Evolutionary conservation across 2,888 invertebrate genomes (phyloP).

Genomic region (Podotricha telesiphe): DNA sequence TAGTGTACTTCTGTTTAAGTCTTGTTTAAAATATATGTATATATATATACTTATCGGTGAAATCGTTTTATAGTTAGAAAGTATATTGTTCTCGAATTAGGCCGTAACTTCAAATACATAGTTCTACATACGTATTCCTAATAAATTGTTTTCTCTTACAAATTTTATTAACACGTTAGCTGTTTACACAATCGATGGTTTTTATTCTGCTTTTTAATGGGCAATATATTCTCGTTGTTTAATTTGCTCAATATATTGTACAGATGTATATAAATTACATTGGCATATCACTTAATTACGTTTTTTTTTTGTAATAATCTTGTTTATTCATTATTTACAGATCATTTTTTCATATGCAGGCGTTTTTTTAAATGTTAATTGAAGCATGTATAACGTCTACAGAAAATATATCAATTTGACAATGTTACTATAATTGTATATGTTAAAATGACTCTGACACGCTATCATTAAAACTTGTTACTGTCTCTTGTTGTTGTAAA

Average conservation of each 20-base stretch:
- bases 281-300: slow-evolving; percentile 69
- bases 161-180: slow-evolving; percentile 39
- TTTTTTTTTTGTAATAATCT: slow-evolving; percentile 20
- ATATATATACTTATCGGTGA: slow-evolving; percentile 18
- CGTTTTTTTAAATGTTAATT: background rate
- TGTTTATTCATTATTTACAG: background rate
- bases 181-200: slow-evolving; percentile 22
- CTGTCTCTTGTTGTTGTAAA: slow-evolving; percentile 75
- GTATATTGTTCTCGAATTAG: slow-evolving; percentile 37
- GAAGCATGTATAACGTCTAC: background rate
- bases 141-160: slow-evolving; percentile 37
- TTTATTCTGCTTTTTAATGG: slow-evolving; percentile 34
- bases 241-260: slow-evolving; percentile 54
- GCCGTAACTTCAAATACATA: slow-evolving; percentile 32
- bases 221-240: slow-evolving; percentile 35
- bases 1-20: background rate
- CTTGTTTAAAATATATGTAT: background rate
- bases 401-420: background rate
- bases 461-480: slow-evolving; percentile 54
- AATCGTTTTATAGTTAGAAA: slow-evolving; percentile 34
- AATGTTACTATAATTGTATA: slow-evolving; percentile 5
- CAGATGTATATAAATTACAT: slow-evolving; percentile 71
- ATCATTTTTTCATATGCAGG: slow-evolving; percentile 30
- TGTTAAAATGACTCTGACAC: slow-evolving; percentile 9
- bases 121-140: slow-evolving; percentile 17